Evolutionary conservation across 2,888 invertebrate species (phyloP), one percentile per base, ranked within the genome.

Genomic region (Sarcophaga variegata): DNA sequence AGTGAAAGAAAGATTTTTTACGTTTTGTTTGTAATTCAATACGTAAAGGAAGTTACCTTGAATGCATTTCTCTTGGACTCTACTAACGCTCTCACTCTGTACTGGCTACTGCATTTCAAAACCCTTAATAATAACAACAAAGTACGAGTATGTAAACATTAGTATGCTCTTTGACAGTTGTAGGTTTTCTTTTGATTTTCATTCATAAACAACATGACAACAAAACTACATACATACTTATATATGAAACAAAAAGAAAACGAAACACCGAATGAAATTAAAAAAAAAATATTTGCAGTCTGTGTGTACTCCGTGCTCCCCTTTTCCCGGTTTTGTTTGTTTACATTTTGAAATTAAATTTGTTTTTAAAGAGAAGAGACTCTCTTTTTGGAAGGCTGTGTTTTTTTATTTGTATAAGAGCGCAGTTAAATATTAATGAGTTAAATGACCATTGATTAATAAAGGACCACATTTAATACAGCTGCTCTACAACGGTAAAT

Each of bases 41-140:
- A 85, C 80, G 88, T 74, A 91, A 82, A 88, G 91, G 91, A 92
- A 92, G 92, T 92, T 92, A 92, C 92, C 92, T 92, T 92, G 92
- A 92, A 90, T 92, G 92, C 91, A 91, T 92, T 91, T 91, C 80
- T 90, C 89, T 89, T 88, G 47, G 54, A 37, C 49, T 11, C 37
- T 60, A 37, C 2, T 2, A 8, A 37, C 37, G 8, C 37, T 10
- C 37, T 37, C 37, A 37, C 37, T 37, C 37, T 37, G 2, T 37
- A 37, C 37, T 37, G 37, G 37, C 37, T 77, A 67, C 25, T 75
- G 54, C 80, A 71, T 37, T 80, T 60, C 20, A 45, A 84, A 70
- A 80, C 67, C 69, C 75, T 75, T 64, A 79, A 47, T 22, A 69
- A 37, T 66, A 62, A 59, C 25, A 45, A 27, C 27, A 45, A 71